Evolutionary conservation across 1,140 invertebrate species (phyloP).

Genomic region (Battus philenor): DNA sequence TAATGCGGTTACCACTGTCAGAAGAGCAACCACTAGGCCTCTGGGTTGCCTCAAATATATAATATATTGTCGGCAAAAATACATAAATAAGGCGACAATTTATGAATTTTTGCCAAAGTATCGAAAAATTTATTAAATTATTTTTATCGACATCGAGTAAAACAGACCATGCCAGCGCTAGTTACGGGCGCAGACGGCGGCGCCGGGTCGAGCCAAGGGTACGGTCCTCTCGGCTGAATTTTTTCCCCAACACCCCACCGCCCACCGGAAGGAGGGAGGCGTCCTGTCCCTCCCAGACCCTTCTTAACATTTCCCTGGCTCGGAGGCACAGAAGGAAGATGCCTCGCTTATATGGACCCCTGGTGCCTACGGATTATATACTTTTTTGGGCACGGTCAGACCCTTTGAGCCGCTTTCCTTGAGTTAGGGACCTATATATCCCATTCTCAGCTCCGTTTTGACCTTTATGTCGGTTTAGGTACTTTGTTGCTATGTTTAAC

Average conservation of each 20-base stretch:
- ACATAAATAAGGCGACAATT: too few relatives aligned
- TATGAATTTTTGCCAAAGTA: too few relatives aligned
- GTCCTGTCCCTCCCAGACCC: conserved; percentile 60
- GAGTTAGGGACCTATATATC: conserved; percentile 64
- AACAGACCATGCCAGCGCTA: too few relatives aligned
- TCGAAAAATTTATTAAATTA: too few relatives aligned
- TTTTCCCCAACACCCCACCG: conserved; percentile 60
- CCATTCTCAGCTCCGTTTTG: conserved; percentile 52
- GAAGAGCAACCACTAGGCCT: too few relatives aligned
- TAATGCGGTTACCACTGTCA: too few relatives aligned
- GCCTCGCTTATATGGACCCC: conserved; percentile 63
- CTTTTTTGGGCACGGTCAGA: conserved; percentile 68
- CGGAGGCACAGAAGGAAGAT: conserved; percentile 67
- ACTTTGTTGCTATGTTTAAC: conserved; percentile 36
- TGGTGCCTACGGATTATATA: conserved; percentile 68
- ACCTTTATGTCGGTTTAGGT: conserved; percentile 44
- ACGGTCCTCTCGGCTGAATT: conserved; percentile 63
- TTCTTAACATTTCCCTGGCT: conserved; percentile 72
- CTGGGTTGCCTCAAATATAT: too few relatives aligned
- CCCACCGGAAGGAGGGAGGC: conserved; percentile 52
- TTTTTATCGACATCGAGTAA: too few relatives aligned
- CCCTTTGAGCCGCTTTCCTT: conserved; percentile 54
- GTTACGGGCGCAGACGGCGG: conserved; percentile 65
- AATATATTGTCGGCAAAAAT: too few relatives aligned
- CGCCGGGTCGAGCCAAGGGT: conserved; percentile 65